phyloP scores from a whole-genome alignment of 2,888 invertebrate species.

The Phortica okadai region DNA sequence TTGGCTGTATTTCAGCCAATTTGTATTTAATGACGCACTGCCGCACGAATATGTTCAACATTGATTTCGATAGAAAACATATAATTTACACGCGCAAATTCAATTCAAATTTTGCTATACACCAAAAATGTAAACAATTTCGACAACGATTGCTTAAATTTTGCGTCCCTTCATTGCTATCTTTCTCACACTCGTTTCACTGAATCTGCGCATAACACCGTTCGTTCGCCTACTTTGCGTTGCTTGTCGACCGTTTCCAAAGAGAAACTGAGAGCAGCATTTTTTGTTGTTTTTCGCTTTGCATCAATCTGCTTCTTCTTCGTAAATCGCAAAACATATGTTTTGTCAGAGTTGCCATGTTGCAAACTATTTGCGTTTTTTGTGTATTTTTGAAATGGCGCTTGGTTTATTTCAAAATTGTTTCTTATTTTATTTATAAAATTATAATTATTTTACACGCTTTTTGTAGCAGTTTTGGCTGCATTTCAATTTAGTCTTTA shows the following conservation, averaged over 20 bases:
- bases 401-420: neutral
- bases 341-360: neutral
- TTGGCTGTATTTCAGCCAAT: constrained; percentile 4
- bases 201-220: neutral
- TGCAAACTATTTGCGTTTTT: neutral
- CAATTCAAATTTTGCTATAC: neutral
- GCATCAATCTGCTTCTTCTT: neutral
- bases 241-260: neutral
- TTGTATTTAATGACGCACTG: neutral
- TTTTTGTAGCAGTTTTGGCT: too few species aligned
- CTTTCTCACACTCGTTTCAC: neutral
- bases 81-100: constrained; percentile 2
- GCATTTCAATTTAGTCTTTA: too few species aligned
- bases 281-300: neutral
- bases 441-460: too few species aligned
- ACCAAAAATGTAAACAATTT: constrained; percentile 24
- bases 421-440: too few species aligned
- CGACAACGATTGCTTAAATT: neutral
- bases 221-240: neutral
- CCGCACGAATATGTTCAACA: neutral
- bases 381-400: neutral
- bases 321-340: neutral
- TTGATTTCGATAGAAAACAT: neutral
- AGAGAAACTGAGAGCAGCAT: neutral
- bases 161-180: neutral